Base-by-base conservation (phyloP, 2,888 invertebrate genomes). In the Ditula angustiorana region DNA sequence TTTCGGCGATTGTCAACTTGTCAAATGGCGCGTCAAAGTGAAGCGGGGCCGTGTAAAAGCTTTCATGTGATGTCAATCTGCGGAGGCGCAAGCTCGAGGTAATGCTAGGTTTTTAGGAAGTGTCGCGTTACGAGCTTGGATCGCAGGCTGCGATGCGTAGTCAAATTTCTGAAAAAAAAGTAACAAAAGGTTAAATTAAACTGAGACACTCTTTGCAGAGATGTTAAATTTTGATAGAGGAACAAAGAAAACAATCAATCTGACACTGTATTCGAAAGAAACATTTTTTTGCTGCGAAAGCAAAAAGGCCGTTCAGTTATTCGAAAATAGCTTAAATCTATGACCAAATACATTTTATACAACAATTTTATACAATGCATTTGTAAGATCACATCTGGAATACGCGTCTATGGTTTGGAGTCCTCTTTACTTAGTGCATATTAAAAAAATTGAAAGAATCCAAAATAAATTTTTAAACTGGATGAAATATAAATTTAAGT, bases 21-120 rank as follows among this genome's bases (percentile, higher is more conserved):
- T 69, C 69, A 70, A 76, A 79, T 80, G 76, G 74, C 68, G 74
- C 74, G 72, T 69, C 74, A 73, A 74, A 67, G 73, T 71, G 72
- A 24, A n/a, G 47, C 24, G 56, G 47, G 41, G 44, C 24, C 50
- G 24, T 10, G 44, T 33, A 26, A 58, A 46, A 21, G 46, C 52
- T 26, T 64, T 57, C 56, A 56, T 58, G 52, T 23, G 26, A 47
- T 41, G 55, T 16, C 37, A 53, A 53, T 59, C 46, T 24, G 37
- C 35, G 56, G 5, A n/a, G 33, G 33, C 33, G 33, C 1, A 41
- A 19, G 19, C 19, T 41, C 10, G 41, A 41, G 41, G 41, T 41
- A 19, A 41, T 41, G 35, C 13, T 35, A 35, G 5, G 37, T 41
- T 41, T 41, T 49, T 24, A 23, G n/a, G n/a, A 16, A 33, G 62